Percentiles rank a stretch among this genome's conserved stretches.
Evolutionary conservation across 2,888 invertebrate species (phyloP).

Genomic region (Ophion obscuratus): DNA sequence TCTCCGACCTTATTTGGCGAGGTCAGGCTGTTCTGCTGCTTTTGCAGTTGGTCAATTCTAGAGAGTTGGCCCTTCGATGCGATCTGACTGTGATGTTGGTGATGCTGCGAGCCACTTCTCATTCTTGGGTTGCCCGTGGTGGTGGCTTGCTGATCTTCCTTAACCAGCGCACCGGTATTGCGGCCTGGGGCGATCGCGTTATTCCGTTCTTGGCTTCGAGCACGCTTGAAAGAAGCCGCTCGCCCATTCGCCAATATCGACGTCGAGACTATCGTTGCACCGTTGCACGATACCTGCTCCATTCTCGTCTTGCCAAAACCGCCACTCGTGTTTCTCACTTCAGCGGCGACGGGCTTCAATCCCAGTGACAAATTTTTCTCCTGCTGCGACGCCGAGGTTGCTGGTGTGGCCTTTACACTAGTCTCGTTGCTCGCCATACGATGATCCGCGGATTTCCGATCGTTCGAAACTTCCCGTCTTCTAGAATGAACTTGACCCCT

Average conservation of each 20-base stretch:
- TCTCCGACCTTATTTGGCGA: constrained; percentile 79
- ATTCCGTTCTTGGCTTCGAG: constrained; percentile 71
- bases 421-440: neutral
- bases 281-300: constrained; percentile 59
- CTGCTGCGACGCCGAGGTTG: constrained; percentile 36
- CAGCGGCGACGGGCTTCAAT: constrained; percentile 31
- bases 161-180: constrained; percentile 40
- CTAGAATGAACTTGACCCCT: constrained; percentile 64
- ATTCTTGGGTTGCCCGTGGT: constrained; percentile 70
- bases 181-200: constrained; percentile 47
- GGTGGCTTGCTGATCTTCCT: constrained; percentile 58
- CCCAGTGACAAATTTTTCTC: constrained; percentile 44
- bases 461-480: constrained; percentile 44
- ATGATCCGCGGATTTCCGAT: constrained; percentile 13
- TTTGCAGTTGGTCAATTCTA: constrained; percentile 63
- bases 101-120: constrained; percentile 68
- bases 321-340: constrained; percentile 37
- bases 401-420: neutral
- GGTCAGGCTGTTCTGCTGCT: constrained; percentile 71
- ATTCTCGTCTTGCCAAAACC: constrained; percentile 69
- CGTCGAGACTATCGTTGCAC: constrained; percentile 40
- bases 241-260: constrained; percentile 67
- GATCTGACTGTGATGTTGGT: constrained; percentile 52
- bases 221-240: constrained; percentile 75
- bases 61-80: constrained; percentile 71